A percentile compares a stretch with the other conserved stretches of the same genome.
Evolutionary conservation across 2,113 vertebrate species (phyloP).

Genomic region (Cryptomyrus ogoouensis): DNA sequence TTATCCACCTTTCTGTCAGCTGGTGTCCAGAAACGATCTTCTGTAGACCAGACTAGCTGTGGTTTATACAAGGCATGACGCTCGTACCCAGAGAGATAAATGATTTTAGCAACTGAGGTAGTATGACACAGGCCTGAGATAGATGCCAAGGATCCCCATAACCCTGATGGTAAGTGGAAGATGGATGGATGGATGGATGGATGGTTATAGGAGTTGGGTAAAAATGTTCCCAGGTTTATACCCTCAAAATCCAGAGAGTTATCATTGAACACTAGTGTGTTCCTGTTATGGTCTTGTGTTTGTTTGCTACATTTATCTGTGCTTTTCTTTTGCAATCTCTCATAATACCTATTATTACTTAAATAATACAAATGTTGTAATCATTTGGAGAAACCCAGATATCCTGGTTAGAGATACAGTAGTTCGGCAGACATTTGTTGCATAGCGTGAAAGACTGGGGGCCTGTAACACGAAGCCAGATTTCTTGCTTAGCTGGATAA

Average conservation of each 20-base stretch:
- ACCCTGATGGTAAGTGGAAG: not conserved
- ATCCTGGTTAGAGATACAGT: not conserved
- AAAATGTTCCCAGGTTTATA: not conserved
- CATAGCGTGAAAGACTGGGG: not conserved
- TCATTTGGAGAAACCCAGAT: not conserved
- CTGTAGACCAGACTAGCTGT: not conserved
- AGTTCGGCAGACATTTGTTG: not conserved
- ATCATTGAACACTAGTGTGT: not conserved
- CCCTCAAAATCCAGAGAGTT: not conserved
- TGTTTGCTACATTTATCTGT: not conserved
- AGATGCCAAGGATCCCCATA: not conserved
- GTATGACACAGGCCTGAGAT: not conserved
- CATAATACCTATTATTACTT: not conserved
- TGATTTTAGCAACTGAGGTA: not conserved
- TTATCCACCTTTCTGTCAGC: not conserved
- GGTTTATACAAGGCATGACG: not conserved
- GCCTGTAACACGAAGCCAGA: not conserved
- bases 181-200: not conserved
- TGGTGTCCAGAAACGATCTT: not conserved
- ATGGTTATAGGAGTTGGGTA: not conserved
- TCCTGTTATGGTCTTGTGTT: not conserved
- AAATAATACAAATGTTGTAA: not conserved
- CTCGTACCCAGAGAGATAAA: too few species aligned
- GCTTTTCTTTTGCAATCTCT: not conserved
- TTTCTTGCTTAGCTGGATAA: not conserved